phyloP scores from a whole-genome alignment of 1,140 invertebrate genomes.

The Procambarus clarkii region DNA sequence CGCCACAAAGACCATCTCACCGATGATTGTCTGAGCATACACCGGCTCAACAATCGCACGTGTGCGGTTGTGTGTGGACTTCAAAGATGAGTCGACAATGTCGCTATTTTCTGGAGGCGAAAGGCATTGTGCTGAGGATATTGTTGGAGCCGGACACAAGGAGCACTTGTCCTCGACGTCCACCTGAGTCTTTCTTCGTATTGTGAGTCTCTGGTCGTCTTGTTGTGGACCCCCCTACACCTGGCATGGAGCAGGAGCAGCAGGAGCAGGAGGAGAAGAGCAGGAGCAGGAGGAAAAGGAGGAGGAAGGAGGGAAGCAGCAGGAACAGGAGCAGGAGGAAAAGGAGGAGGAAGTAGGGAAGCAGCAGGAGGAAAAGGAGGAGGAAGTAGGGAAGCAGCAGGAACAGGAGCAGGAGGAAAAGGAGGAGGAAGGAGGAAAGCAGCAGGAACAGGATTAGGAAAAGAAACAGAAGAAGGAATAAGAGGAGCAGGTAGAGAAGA shows the following conservation, averaged over 20 bases:
- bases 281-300: background rate
- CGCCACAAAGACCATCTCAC: conserved; percentile 31
- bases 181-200: background rate
- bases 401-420: background rate
- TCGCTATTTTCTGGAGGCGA: conserved; percentile 37
- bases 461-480: background rate
- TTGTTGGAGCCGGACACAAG: background rate
- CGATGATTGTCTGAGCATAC: conserved; percentile 6
- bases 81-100: conserved; percentile 9
- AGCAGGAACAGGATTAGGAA: background rate
- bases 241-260: background rate
- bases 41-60: conserved; percentile 28
- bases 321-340: background rate
- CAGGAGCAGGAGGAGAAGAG: background rate
- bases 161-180: background rate
- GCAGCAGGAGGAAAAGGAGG: background rate
- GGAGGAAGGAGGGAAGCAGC: background rate
- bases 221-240: too few species aligned
- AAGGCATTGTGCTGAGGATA: conserved; percentile 19
- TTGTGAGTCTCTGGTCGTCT: background rate
- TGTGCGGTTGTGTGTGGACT: conserved; percentile 29
- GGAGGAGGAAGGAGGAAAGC: background rate
- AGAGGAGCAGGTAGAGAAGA: too few species aligned
- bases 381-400: background rate
- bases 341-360: background rate